phyloP scores from a whole-genome alignment of 2,113 vertebrate species.

The Edolisoma coerulescens region DNA sequence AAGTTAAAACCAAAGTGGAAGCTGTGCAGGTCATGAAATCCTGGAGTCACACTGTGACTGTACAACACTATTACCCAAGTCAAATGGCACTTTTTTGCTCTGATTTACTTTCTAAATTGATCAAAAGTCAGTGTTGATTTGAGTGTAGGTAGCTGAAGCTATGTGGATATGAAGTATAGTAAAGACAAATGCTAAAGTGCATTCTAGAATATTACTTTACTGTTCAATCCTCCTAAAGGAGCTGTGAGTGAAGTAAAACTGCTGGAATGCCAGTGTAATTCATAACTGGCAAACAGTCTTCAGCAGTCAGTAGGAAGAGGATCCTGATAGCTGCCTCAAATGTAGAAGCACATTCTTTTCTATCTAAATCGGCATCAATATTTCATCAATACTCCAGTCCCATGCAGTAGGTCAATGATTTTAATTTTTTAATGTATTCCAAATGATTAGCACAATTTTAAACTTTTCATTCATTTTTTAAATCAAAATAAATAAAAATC shows the following conservation, averaged over 20 bases:
- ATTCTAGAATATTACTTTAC: background rate
- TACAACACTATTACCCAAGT: background rate
- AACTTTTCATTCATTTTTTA: background rate
- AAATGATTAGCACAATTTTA: background rate
- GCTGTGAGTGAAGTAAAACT: background rate
- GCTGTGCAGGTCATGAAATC: background rate
- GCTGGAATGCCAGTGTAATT: background rate
- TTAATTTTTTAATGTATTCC: background rate
- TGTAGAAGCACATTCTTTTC: background rate
- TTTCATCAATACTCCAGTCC: background rate
- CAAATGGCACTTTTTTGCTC: background rate
- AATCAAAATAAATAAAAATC: background rate
- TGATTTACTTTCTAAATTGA: slow-evolving; percentile 26
- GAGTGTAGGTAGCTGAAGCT: background rate
- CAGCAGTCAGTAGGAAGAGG: background rate
- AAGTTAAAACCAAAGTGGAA: slow-evolving; percentile 6
- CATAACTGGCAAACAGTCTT: background rate
- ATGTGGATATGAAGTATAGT: background rate
- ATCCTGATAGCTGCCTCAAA: background rate
- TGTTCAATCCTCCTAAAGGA: background rate
- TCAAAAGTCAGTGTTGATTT: background rate
- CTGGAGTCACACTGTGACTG: background rate
- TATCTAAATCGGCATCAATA: background rate
- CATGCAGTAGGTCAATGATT: background rate
- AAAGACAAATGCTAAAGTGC: background rate